Conservation (phyloP, 2,888 invertebrate genomes). For the Orthonychiurus folsomi region DNA sequence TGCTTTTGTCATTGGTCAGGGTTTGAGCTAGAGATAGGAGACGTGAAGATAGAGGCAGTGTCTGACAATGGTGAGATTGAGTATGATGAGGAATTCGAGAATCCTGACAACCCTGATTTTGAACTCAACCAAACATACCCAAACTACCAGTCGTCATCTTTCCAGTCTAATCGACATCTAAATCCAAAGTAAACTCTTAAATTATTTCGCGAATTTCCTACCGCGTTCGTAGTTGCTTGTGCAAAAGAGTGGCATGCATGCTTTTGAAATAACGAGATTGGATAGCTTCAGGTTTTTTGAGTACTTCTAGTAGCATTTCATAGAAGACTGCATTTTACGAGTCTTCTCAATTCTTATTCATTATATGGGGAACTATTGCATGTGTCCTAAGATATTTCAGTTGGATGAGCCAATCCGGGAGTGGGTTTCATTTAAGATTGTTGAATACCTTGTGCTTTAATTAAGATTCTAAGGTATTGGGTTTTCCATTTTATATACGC, state of each 20-base stretch:
- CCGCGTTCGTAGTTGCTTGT: conserved; percentile 7
- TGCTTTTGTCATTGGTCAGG: conserved; percentile 39
- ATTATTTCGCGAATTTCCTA: conserved; percentile 10
- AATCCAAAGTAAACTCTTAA: conserved; percentile 36
- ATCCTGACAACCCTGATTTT: conserved; percentile 17
- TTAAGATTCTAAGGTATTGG: too few relatives aligned
- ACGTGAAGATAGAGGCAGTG: conserved; percentile 31
- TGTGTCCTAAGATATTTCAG: too few relatives aligned
- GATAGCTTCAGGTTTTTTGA: background rate
- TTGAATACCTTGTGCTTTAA: too few relatives aligned
- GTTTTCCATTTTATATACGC: too few relatives aligned
- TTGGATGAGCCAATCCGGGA: too few relatives aligned
- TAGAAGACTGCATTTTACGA: too few relatives aligned
- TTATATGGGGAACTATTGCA: too few relatives aligned
- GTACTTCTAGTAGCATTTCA: too few relatives aligned
- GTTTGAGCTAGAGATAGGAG: conserved; percentile 31
- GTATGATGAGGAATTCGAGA: conserved; percentile 27
- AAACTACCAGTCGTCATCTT: conserved; percentile 22
- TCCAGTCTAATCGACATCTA: conserved; percentile 23
- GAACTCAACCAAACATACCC: conserved; percentile 19
- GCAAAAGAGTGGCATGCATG: background rate
- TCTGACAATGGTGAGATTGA: conserved; percentile 30
- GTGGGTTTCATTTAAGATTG: too few relatives aligned
- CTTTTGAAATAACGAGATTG: background rate
- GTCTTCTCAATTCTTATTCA: too few relatives aligned